A percentile compares a stretch with the other conserved stretches of the same genome.
Conservation (phyloP, 2,113 vertebrate species). For the Atrichornis clamosus region DNA sequence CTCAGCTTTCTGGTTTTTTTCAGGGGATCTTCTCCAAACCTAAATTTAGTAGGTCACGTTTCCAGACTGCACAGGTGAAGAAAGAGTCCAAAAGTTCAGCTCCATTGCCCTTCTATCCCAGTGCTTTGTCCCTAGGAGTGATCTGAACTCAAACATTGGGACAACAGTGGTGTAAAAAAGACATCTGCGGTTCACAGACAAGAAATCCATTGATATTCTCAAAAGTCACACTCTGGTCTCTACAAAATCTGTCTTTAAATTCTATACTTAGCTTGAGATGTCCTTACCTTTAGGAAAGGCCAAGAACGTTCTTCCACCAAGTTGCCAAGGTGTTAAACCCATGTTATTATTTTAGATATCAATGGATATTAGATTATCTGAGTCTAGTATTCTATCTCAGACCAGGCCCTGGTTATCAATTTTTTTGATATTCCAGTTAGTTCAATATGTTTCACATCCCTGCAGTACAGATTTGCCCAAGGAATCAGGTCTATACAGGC, state of each 20-base stretch:
- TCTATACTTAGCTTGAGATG: background rate
- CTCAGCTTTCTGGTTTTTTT: background rate
- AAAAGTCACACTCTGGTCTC: background rate
- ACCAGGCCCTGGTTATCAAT: fast-evolving
- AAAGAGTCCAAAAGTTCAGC: background rate
- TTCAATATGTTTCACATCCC: background rate
- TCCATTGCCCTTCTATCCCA: background rate
- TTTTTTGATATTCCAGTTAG: background rate
- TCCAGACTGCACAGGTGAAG: background rate
- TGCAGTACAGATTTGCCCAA: background rate
- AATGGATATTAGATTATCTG: background rate
- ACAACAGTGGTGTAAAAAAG: background rate
- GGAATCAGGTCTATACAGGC: background rate
- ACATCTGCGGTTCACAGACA: background rate
- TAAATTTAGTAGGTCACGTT: background rate
- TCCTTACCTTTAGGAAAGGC: background rate
- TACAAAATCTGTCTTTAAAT: background rate
- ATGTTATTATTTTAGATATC: background rate
- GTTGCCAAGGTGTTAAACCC: background rate
- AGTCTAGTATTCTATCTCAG: background rate
- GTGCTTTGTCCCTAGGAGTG: background rate
- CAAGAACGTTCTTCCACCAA: background rate
- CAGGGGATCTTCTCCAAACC: background rate
- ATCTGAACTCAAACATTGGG: background rate
- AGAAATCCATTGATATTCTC: background rate